Percentiles rank a stretch among this genome's conserved stretches.
These are phyloP conservation scores for Propithecus perrieri DNA, from an alignment of 2,797 vertebrate genomes.

Conservation along the genomic window DNA sequence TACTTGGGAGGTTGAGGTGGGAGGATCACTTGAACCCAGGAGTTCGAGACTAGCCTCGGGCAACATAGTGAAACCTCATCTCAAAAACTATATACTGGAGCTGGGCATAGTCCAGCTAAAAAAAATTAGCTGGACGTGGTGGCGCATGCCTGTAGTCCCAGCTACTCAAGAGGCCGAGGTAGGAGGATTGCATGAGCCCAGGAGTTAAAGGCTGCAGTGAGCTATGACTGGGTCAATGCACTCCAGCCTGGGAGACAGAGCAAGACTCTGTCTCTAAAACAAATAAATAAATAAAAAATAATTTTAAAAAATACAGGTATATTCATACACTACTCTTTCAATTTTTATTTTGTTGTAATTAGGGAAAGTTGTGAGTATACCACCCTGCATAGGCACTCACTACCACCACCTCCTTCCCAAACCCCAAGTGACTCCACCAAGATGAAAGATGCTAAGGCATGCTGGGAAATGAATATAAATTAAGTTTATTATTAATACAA, in stretches of 20 bases:
- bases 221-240: background rate
- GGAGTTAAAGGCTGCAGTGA: background rate
- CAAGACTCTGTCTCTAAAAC: background rate
- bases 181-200: background rate
- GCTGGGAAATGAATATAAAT: conserved; percentile 74
- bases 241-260: background rate
- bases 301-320: background rate
- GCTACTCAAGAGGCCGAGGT: background rate
- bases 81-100: too few relatives aligned
- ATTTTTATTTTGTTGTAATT: background rate
- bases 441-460: conserved; percentile 30
- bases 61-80: too few relatives aligned
- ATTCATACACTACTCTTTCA: background rate
- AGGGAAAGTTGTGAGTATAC: background rate
- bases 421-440: background rate
- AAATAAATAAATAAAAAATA: background rate
- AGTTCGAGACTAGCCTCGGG: too few relatives aligned
- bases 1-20: too few relatives aligned
- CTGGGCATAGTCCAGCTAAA: too few relatives aligned
- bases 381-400: background rate
- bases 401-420: background rate
- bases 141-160: background rate
- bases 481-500: conserved; percentile 78
- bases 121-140: background rate
- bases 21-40: too few relatives aligned